These are phyloP conservation scores for Cremastinae sp. DNA, from an alignment of 2,888 invertebrate genomes.

Conservation along the genomic window DNA sequence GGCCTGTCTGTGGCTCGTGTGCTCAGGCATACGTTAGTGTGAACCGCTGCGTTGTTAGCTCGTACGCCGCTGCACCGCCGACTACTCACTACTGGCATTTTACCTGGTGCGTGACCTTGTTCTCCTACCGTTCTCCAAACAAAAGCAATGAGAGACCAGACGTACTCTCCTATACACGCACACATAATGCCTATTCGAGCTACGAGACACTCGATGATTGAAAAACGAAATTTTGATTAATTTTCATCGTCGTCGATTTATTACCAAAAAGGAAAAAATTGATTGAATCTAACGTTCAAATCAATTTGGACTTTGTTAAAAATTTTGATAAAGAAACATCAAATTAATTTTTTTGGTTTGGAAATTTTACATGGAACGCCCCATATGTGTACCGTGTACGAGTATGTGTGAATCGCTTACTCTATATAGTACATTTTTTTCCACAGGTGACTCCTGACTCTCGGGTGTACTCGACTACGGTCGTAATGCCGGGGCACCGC, in stretches of 20 bases:
- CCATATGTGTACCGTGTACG: background rate
- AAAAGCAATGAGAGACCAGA: constrained; percentile 67
- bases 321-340: background rate
- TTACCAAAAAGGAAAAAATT: too few species aligned
- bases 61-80: constrained; percentile 52
- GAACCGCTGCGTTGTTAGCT: constrained; percentile 44
- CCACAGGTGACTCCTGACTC: constrained; percentile 54
- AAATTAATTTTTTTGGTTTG: background rate
- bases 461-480: constrained; percentile 51
- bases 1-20: background rate
- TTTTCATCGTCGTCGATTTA: too few species aligned
- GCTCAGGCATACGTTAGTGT: constrained; percentile 6
- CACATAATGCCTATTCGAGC: background rate
- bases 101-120: constrained; percentile 72
- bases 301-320: too few species aligned
- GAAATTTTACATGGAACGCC: constrained; percentile 5
- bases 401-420: constrained; percentile 8
- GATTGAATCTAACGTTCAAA: too few species aligned
- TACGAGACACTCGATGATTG: background rate
- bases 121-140: constrained; percentile 72
- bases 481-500: constrained; percentile 51
- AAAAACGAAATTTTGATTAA: background rate
- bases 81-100: constrained; percentile 68
- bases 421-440: constrained; percentile 46
- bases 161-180: constrained; percentile 26